Evolutionary conservation across 1,140 invertebrate genomes (phyloP).

Genomic region (Papilio polyxenes): DNA sequence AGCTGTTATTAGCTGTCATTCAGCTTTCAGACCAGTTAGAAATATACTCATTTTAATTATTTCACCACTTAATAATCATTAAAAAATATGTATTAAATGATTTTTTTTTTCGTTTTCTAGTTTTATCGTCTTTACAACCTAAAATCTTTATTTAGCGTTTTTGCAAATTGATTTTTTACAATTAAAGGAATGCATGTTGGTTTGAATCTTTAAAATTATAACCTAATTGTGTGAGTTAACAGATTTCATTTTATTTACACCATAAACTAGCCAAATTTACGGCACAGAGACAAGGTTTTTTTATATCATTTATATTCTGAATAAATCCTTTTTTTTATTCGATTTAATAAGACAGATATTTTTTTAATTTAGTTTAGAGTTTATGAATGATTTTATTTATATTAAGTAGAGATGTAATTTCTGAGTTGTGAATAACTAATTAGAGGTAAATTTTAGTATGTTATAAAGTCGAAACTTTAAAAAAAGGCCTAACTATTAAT

Average conservation of each 20-base stretch:
- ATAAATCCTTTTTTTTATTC: too few species aligned
- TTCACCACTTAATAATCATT: neutral
- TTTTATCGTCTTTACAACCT: too few species aligned
- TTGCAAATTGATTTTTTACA: neutral
- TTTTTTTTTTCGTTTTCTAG: neutral
- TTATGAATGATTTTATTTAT: neutral
- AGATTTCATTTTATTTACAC: conserved; percentile 8
- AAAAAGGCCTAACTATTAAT: neutral
- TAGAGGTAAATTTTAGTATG: neutral
- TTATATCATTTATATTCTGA: too few species aligned
- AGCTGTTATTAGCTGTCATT: neutral
- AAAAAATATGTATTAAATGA: neutral
- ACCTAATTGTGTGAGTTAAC: neutral
- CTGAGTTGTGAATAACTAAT: neutral
- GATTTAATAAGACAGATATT: too few species aligned
- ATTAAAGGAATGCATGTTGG: neutral
- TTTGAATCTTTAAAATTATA: neutral
- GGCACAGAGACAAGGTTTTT: too few species aligned
- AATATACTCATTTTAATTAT: neutral
- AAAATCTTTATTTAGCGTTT: neutral
- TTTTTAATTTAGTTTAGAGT: too few species aligned
- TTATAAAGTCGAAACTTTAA: neutral
- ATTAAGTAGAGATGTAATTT: too few species aligned
- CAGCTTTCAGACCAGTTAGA: neutral
- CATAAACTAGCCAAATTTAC: neutral